phyloP scores from a whole-genome alignment of 1,140 invertebrate genomes.

The Xylocopa sonorina region DNA sequence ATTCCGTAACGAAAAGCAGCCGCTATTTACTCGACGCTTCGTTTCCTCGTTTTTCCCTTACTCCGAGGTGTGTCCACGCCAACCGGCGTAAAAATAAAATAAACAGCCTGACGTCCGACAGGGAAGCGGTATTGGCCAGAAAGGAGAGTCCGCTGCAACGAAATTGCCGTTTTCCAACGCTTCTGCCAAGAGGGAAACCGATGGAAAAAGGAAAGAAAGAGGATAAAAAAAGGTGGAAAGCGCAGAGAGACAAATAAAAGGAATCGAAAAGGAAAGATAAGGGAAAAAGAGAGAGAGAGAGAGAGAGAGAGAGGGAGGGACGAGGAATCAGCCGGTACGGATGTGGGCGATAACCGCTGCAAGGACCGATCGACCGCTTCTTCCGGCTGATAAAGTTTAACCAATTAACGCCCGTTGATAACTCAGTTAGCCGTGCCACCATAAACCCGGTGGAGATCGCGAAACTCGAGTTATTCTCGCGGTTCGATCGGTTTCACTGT shows the following conservation, averaged over 20 bases:
- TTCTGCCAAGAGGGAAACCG: not conserved
- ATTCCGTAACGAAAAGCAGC: slow-evolving; percentile 42
- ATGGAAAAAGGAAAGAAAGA: slow-evolving; percentile 2
- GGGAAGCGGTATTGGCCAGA: slow-evolving; percentile 41
- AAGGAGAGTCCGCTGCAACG: slow-evolving; percentile 37
- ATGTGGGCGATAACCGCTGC: not conserved
- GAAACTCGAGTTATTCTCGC: slow-evolving; percentile 37
- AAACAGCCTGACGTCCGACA: slow-evolving; percentile 22
- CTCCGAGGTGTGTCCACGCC: slow-evolving; percentile 46
- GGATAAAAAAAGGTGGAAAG: too few relatives aligned
- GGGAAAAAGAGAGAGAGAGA: not conserved
- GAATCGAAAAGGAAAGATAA: not conserved
- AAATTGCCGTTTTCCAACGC: slow-evolving; percentile 48
- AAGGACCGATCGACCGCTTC: slow-evolving; percentile 36
- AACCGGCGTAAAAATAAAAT: slow-evolving; percentile 54
- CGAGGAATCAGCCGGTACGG: slow-evolving; percentile 19
- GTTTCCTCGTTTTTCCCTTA: slow-evolving; percentile 31
- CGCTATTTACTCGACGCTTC: slow-evolving; percentile 31
- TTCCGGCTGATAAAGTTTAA: slow-evolving; percentile 59
- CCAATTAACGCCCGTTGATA: slow-evolving; percentile 59
- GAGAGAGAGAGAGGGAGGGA: not conserved
- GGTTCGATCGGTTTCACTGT: slow-evolving; percentile 3
- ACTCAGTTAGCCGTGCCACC: slow-evolving; percentile 30
- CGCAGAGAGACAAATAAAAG: too few relatives aligned
- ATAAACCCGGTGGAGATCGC: slow-evolving; percentile 40